phyloP scores from a whole-genome alignment of 1,140 invertebrate species.

The Meloidogyne exigua region DNA sequence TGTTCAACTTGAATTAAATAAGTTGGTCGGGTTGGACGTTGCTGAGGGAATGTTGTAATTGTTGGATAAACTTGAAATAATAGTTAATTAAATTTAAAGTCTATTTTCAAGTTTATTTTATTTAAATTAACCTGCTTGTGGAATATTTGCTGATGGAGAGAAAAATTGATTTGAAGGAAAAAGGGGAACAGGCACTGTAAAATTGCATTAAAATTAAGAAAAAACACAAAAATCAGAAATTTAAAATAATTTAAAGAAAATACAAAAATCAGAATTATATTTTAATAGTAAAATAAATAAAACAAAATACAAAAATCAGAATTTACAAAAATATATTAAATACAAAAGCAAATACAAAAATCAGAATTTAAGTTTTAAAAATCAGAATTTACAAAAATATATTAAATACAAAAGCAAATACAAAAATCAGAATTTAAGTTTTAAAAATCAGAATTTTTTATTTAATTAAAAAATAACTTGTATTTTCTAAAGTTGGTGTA shows the following conservation, averaged over 20 bases:
- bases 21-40: background rate
- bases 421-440: no score
- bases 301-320: no score
- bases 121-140: background rate
- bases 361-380: no score
- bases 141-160: background rate
- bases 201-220: background rate
- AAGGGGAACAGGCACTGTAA: background rate
- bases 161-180: background rate
- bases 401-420: no score
- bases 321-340: no score
- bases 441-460: background rate
- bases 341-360: no score
- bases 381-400: no score
- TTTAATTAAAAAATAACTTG: background rate
- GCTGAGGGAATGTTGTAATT: background rate
- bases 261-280: no score
- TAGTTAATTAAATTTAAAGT: background rate
- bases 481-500: background rate
- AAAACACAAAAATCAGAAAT: no score
- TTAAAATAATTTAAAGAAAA: no score
- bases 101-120: background rate
- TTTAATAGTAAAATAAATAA: no score
- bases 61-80: background rate
- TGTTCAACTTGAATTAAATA: slow-evolving; percentile 32